Conservation (phyloP, 2,113 vertebrate genomes). For the Phoenicopterus ruber region DNA sequence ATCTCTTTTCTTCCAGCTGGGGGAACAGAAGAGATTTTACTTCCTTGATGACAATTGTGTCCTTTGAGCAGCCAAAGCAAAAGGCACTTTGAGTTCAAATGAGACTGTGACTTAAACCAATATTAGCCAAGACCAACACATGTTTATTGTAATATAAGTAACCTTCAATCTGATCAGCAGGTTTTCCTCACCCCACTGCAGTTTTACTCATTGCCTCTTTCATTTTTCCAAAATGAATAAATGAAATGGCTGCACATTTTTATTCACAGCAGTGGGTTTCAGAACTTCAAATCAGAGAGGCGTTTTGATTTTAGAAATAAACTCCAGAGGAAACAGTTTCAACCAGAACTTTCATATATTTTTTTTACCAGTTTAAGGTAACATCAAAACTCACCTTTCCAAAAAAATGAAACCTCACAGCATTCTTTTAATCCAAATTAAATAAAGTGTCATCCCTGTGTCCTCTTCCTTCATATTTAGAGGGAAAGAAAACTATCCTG, state of each 20-base stretch:
- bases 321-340: conserved; percentile 77
- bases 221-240: conserved; percentile 75
- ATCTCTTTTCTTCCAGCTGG: conserved; percentile 65
- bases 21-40: conserved; percentile 67
- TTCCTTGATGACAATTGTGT: conserved; percentile 62
- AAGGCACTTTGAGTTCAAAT: conserved; percentile 60
- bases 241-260: conserved; percentile 65
- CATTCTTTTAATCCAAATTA: conserved; percentile 73
- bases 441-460: conserved; percentile 70
- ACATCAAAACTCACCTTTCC: conserved; percentile 60
- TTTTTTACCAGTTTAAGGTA: conserved; percentile 58
- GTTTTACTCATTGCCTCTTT: conserved; percentile 69
- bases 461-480: conserved; percentile 69
- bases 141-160: conserved; percentile 66
- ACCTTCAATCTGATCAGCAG: conserved; percentile 40
- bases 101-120: conserved; percentile 55
- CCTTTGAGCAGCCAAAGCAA: conserved; percentile 63
- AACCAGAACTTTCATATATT: conserved; percentile 62
- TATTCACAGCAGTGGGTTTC: conserved; percentile 75
- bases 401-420: conserved; percentile 60
- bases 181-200: conserved; percentile 50
- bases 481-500: conserved; percentile 57
- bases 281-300: conserved; percentile 79
- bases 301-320: conserved; percentile 82
- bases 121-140: conserved; percentile 69